A percentile compares a stretch with the other conserved stretches of the same genome.
phyloP scores from a whole-genome alignment of 2,888 invertebrate genomes.

The Lottia scabra region DNA sequence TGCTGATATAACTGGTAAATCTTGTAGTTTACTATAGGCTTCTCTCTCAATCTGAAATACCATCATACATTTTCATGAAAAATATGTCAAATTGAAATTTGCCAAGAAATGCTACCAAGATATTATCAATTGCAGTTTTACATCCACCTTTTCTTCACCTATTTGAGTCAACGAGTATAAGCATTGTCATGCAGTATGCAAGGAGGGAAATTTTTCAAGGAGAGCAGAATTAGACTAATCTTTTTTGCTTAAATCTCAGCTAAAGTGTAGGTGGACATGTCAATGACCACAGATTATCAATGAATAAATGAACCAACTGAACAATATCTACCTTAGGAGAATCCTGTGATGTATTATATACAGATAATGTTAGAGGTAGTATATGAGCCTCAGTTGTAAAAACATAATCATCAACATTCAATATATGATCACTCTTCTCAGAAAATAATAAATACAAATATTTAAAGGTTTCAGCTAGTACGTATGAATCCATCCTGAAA shows the following conservation, averaged over 20 bases:
- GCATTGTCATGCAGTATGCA: too few species aligned
- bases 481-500: constrained; percentile 94
- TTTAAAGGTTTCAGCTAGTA: constrained; percentile 97
- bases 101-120: too few species aligned
- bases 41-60: constrained; percentile 28
- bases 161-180: too few species aligned
- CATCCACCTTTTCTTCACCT: too few species aligned
- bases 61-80: neutral
- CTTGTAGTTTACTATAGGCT: constrained; percentile 24
- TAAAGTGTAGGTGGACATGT: too few species aligned
- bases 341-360: constrained; percentile 43
- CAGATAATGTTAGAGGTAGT: constrained; percentile 77
- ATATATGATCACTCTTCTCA: constrained; percentile 81
- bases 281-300: too few species aligned
- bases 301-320: too few species aligned
- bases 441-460: constrained; percentile 95
- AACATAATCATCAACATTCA: constrained; percentile 71
- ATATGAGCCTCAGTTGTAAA: constrained; percentile 88
- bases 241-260: too few species aligned
- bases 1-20: neutral
- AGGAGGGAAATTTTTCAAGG: too few species aligned
- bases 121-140: too few species aligned
- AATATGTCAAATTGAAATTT: too few species aligned
- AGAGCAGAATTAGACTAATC: too few species aligned
- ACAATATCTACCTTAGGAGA: constrained; percentile 26